Evolutionary conservation across 2,113 vertebrate species (phyloP).

Genomic region (Melanerpes formicivorus): DNA sequence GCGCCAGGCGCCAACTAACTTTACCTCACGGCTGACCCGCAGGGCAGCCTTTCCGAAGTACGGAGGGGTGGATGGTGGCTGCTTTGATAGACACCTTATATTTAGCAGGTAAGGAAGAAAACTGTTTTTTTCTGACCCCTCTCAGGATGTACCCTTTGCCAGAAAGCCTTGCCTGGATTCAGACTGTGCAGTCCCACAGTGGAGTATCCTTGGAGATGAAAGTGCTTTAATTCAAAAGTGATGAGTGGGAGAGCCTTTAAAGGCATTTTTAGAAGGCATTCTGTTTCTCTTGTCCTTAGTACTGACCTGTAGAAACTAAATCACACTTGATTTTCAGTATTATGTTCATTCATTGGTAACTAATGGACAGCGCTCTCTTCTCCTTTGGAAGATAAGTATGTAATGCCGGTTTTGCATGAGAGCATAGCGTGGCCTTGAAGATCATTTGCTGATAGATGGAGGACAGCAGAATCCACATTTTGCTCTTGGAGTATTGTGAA

Average conservation of each 20-base stretch:
- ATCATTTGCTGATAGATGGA: not conserved
- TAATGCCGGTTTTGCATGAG: not conserved
- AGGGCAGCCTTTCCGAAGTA: constrained; percentile 96
- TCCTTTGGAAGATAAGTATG: not conserved
- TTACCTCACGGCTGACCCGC: constrained; percentile 92
- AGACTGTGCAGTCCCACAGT: not conserved
- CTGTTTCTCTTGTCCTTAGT: not conserved
- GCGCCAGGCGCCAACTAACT: constrained; percentile 95
- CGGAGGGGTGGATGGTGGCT: constrained; percentile 96
- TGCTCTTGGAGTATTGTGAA: not conserved
- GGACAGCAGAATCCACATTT: not conserved
- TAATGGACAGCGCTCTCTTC: not conserved
- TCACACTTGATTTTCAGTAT: not conserved
- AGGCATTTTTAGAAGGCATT: not conserved
- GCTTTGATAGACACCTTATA: constrained; percentile 98
- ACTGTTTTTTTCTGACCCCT: not conserved
- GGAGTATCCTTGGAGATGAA: not conserved
- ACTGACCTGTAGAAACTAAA: not conserved
- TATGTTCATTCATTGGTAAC: not conserved
- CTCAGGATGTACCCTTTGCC: not conserved
- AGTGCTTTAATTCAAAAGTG: not conserved
- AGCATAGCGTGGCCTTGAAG: not conserved
- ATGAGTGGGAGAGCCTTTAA: not conserved
- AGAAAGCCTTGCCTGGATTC: not conserved
- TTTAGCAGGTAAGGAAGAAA: constrained; percentile 90